Base-by-base conservation (phyloP, 2,888 invertebrate genomes). In the Tromatobia lineatoria region DNA sequence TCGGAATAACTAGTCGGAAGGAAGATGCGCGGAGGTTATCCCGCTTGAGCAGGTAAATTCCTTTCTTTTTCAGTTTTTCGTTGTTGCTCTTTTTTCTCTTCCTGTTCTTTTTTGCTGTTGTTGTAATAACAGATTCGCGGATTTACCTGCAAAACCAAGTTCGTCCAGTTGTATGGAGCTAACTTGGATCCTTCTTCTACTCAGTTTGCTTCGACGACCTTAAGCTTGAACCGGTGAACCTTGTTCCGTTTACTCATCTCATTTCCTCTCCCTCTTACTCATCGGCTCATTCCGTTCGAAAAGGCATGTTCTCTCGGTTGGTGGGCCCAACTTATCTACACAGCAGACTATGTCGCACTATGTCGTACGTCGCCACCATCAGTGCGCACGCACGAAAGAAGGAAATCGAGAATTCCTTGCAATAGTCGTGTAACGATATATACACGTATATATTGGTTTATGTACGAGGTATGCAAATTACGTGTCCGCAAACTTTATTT, bases 201-300 rank as follows among this genome's bases (percentile, higher is more conserved):
- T 77, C 47, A 20, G 47, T 83, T 80, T 45, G 77, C 57, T 57
- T 67, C 61, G 83, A 67, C 76, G 83, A 73, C 80, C 80, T 80
- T 79, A 80, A 83, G 76, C 71, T 71, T 70, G 69, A 79, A 80
- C 83, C 85, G 81, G 82, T 82, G 83, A 86, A 82, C 86, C 86
- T 86, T 76, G 86, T 85, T 83, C 83, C 86, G 85, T 64, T 82
- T 85, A 71, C 74, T 52, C 77, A 34, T 74, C 75, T 34, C 52
- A n/a, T n/a, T 71, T 34, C 66, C 20, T 69, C 71, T 66, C 59
- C 34, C 78, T 52, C 59, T 71, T 77, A 20, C 47, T 59, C 73
- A 6, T 45, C 50, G 25, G 59, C 64, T 45, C 81, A 64, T 76
- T 64, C 70, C 64, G 45, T 20, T 73, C 34, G 38, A 18, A 38